These are phyloP conservation scores for Pararge aegeria DNA, from an alignment of 1,140 invertebrate species.

Conservation along the genomic window DNA sequence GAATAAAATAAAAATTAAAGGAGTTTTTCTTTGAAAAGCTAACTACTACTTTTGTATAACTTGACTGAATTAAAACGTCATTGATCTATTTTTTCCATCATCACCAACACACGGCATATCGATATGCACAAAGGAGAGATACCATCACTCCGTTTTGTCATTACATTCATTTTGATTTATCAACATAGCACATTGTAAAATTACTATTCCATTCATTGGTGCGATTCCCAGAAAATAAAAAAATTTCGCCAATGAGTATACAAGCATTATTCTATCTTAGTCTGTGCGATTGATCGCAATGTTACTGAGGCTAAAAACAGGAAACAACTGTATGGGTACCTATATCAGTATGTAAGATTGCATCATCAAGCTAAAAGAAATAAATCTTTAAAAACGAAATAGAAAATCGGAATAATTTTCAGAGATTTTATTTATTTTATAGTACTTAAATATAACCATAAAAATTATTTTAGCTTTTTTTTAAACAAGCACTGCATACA, in stretches of 20 bases:
- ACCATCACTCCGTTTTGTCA: constrained; percentile 26
- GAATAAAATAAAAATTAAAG: constrained; percentile 15
- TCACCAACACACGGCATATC: constrained; percentile 3
- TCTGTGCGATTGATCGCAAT: not conserved
- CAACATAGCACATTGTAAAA: constrained; percentile 2
- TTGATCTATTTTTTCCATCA: constrained; percentile 30
- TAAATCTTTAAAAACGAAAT: no score
- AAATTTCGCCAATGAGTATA: no score
- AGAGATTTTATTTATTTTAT: no score
- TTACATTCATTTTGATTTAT: constrained; percentile 18
- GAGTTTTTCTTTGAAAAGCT: not conserved
- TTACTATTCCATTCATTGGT: constrained; percentile 26
- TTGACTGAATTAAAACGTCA: constrained; percentile 21
- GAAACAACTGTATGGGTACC: no score
- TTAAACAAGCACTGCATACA: no score
- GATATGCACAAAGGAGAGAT: constrained; percentile 27
- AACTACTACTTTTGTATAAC: constrained; percentile 16
- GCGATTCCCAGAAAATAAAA: not conserved
- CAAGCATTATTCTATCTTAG: no score
- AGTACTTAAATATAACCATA: no score
- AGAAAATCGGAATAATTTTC: no score
- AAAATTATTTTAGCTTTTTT: no score
- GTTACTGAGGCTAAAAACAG: no score
- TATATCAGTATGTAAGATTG: no score
- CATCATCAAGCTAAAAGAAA: no score